These are phyloP conservation scores for Colinus virginianus DNA, from an alignment of 2,113 vertebrate species.

Conservation along the genomic window DNA sequence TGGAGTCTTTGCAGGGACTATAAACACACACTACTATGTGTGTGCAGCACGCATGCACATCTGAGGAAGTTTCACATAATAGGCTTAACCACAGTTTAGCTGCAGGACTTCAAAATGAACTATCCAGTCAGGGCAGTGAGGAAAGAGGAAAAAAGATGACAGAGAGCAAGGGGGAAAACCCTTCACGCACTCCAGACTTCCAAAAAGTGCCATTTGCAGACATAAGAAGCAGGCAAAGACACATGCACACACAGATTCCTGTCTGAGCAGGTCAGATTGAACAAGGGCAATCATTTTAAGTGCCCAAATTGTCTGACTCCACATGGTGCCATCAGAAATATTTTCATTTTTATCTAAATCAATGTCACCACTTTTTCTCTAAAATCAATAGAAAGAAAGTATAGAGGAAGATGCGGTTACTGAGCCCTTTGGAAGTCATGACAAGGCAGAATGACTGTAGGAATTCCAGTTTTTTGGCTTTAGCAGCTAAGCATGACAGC, in stretches of 20 bases:
- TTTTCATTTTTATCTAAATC: slow-evolving; percentile 65
- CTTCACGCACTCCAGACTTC: not conserved
- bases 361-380: slow-evolving; percentile 33
- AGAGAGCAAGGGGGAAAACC: not conserved
- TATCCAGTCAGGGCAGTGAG: not conserved
- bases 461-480: not conserved
- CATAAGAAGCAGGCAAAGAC: not conserved
- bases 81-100: not conserved
- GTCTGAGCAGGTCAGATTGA: slow-evolving; percentile 1
- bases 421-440: not conserved
- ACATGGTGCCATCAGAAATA: slow-evolving; percentile 48
- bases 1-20: not conserved
- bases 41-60: not conserved
- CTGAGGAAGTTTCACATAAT: not conserved
- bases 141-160: not conserved
- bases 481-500: not conserved
- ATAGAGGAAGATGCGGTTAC: not conserved
- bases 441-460: not conserved
- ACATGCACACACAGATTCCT: not conserved
- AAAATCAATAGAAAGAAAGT: slow-evolving; percentile 10
- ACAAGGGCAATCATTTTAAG: slow-evolving; percentile 35
- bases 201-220: not conserved
- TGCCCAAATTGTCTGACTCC: slow-evolving; percentile 29
- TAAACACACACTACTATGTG: not conserved
- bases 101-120: not conserved